Conservation (phyloP, 2,113 vertebrate genomes). For the Anarrhichthys ocellatus region DNA sequence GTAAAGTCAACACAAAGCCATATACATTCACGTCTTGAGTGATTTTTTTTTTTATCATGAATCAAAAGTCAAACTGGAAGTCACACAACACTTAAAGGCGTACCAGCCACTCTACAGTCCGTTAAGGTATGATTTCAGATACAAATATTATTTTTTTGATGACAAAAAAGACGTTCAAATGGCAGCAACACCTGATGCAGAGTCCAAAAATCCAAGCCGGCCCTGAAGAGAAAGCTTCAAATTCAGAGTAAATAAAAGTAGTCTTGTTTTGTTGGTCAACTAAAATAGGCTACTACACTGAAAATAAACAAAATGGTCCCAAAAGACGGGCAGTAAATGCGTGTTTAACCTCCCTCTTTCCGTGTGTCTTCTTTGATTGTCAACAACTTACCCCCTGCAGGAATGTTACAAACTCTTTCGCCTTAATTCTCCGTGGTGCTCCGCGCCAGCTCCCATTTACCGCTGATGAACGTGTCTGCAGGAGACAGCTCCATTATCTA, state of each 20-base stretch:
- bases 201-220: neutral
- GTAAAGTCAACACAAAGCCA: neutral
- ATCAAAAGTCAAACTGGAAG: neutral
- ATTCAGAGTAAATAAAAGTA: slow-evolving; percentile 3
- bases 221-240: neutral
- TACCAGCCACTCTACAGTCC: neutral
- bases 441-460: slow-evolving; percentile 79
- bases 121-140: neutral
- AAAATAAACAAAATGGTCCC: slow-evolving; percentile 18
- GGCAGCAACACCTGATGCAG: slow-evolving; percentile 21
- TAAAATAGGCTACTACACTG: neutral
- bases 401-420: slow-evolving; percentile 77
- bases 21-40: neutral
- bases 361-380: slow-evolving; percentile 79
- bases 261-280: neutral
- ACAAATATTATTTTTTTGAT: neutral
- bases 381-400: slow-evolving; percentile 83
- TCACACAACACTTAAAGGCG: neutral
- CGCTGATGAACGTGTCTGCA: slow-evolving; percentile 77
- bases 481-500: slow-evolving; percentile 81
- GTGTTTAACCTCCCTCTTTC: slow-evolving; percentile 19
- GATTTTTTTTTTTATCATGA: neutral
- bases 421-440: slow-evolving; percentile 77
- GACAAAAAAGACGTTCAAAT: neutral
- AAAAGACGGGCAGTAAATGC: slow-evolving; percentile 23